Evolutionary conservation across 2,888 invertebrate genomes (phyloP).

Genomic region (Frankliniella intonsa): DNA sequence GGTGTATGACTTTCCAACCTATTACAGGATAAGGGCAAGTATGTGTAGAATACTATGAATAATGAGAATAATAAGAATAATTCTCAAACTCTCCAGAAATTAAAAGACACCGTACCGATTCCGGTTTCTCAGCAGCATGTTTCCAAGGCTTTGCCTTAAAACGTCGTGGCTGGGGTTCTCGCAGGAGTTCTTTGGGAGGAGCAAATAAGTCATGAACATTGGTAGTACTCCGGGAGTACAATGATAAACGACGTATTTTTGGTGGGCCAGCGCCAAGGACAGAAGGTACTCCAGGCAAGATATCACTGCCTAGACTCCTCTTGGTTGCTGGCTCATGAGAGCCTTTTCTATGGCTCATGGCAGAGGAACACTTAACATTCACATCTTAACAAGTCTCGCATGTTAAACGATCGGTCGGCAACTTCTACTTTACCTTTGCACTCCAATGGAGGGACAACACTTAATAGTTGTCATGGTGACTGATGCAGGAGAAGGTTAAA

Average conservation of each 20-base stretch:
- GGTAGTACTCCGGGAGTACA: neutral
- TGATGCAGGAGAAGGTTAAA: neutral
- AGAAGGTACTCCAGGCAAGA: neutral
- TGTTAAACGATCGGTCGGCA: neutral
- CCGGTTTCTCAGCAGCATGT: neutral
- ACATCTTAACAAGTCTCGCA: neutral
- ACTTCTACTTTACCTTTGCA: neutral
- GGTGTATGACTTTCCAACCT: constrained; percentile 56
- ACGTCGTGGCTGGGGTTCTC: neutral
- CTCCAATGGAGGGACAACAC: neutral
- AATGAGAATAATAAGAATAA: neutral
- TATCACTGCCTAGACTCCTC: neutral
- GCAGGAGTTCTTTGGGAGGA: neutral
- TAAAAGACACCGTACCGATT: neutral
- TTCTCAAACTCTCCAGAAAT: neutral
- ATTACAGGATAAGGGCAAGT: neutral
- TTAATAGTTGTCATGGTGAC: constrained; percentile 7
- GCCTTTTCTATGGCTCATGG: neutral
- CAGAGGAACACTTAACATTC: neutral
- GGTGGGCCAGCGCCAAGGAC: neutral
- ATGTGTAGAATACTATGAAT: neutral
- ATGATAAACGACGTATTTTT: neutral
- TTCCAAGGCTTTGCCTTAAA: neutral
- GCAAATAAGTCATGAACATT: neutral
- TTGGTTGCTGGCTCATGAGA: neutral